A percentile compares a stretch with the other conserved stretches of the same genome.
Evolutionary conservation across 2,113 vertebrate genomes (phyloP).

Genomic region (Struthidea cinerea): DNA sequence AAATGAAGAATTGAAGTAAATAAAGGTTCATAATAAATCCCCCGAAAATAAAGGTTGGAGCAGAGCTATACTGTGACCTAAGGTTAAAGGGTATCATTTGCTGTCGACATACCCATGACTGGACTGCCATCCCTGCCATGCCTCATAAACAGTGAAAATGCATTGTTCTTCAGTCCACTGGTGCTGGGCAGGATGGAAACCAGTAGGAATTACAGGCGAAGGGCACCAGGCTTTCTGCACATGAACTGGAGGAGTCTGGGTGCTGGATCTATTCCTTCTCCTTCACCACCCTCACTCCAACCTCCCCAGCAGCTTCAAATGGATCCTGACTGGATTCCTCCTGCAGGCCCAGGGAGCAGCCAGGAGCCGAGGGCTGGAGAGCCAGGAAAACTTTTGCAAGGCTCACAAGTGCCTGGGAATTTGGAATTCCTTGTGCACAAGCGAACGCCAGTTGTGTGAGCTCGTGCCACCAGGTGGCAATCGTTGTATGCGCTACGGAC

Average conservation of each 20-base stretch:
- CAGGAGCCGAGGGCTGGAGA: accelerated
- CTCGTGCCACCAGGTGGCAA: conserved; percentile 31
- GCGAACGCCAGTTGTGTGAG: not conserved
- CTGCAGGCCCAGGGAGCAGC: not conserved
- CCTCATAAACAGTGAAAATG: not conserved
- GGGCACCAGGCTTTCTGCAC: not conserved
- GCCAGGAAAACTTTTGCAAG: not conserved
- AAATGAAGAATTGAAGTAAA: not conserved
- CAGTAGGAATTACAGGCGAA: not conserved
- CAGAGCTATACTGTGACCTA: not conserved
- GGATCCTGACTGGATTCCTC: not conserved
- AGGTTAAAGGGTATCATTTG: not conserved
- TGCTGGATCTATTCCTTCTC: not conserved
- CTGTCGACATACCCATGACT: not conserved
- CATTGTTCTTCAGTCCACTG: not conserved
- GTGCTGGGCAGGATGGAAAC: not conserved
- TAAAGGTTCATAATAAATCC: not conserved
- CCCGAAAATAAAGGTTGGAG: not conserved
- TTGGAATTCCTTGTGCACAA: not conserved
- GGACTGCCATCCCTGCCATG: not conserved
- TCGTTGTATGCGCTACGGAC: not conserved
- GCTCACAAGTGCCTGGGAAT: not conserved
- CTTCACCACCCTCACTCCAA: not conserved
- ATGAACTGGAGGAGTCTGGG: not conserved
- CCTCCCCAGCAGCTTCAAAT: not conserved